Percentiles rank a stretch among this genome's conserved stretches.
Conservation (phyloP, 2,888 invertebrate genomes). For the Pseudococcus jackbeardsleyi region DNA sequence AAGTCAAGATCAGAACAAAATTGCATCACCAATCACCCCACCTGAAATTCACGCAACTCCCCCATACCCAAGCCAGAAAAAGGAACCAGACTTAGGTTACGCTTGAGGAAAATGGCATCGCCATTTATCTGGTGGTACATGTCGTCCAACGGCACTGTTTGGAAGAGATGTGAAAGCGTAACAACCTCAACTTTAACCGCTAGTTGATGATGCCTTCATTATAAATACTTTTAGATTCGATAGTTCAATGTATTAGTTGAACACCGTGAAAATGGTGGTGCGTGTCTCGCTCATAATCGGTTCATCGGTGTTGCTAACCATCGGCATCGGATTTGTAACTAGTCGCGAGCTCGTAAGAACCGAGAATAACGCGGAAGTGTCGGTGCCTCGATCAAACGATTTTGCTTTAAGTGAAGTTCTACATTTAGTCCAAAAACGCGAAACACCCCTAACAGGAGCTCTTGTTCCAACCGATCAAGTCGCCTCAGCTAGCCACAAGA, state of each 20-base stretch:
- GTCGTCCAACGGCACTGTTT: neutral
- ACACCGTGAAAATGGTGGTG: conserved; percentile 59
- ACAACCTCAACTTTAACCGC: conserved; percentile 58
- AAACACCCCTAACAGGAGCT: conserved; percentile 50
- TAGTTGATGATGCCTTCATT: conserved; percentile 52
- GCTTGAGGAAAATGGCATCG: conserved; percentile 7
- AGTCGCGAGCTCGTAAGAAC: conserved; percentile 38
- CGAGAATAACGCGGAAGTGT: conserved; percentile 66
- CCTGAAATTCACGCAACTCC: neutral
- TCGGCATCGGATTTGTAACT: conserved; percentile 6
- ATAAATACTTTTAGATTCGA: conserved; percentile 56
- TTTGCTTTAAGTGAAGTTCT: conserved; percentile 67
- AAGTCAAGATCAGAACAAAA: neutral
- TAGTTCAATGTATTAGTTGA: conserved; percentile 48
- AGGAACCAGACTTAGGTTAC: conserved; percentile 12
- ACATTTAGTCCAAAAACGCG: conserved; percentile 10
- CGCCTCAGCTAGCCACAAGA: conserved; percentile 70
- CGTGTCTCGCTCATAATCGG: conserved; percentile 45
- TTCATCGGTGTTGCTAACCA: conserved; percentile 31
- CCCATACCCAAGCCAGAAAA: neutral
- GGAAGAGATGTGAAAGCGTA: conserved; percentile 61
- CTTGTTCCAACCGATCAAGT: conserved; percentile 63
- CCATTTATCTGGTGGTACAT: conserved; percentile 28
- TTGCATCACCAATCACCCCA: neutral
- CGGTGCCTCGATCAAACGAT: conserved; percentile 71